Percentiles rank a stretch among this genome's conserved stretches.
These are phyloP conservation scores for Ctenochaetus hawaiiensis DNA, from an alignment of 2,797 vertebrate genomes.

Conservation along the genomic window DNA sequence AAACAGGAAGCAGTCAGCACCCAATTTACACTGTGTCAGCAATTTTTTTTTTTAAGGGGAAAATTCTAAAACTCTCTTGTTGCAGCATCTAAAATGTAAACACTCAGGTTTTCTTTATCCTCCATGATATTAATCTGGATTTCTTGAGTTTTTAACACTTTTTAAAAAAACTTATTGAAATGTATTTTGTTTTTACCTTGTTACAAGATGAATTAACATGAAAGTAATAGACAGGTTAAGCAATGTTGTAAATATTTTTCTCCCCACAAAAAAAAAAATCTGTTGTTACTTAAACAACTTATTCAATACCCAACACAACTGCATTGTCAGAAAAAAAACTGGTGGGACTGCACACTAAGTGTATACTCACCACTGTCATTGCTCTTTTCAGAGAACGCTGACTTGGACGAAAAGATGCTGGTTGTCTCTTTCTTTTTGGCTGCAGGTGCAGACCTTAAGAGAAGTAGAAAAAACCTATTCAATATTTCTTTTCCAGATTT, in stretches of 20 bases:
- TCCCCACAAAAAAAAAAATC: background rate
- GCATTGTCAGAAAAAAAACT: too few species aligned
- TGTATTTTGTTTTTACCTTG: too few species aligned
- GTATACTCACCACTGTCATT: slow-evolving; percentile 90
- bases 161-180: too few species aligned
- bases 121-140: background rate
- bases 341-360: background rate
- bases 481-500: background rate
- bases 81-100: background rate
- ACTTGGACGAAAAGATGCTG: slow-evolving; percentile 81
- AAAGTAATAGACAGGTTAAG: background rate
- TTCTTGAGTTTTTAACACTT: background rate
- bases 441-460: slow-evolving; percentile 85
- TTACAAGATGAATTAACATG: too few species aligned
- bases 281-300: too few species aligned
- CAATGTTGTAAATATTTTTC: background rate
- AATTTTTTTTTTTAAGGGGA: background rate
- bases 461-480: slow-evolving; percentile 29
- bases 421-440: slow-evolving; percentile 89
- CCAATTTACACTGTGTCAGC: background rate
- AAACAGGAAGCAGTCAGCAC: background rate
- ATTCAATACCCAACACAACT: background rate
- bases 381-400: slow-evolving; percentile 88
- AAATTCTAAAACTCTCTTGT: background rate
- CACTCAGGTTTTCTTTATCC: background rate